A percentile compares a stretch with the other conserved stretches of the same genome.
Conservation (phyloP, 2,113 vertebrate species). For the Platanista minor region DNA sequence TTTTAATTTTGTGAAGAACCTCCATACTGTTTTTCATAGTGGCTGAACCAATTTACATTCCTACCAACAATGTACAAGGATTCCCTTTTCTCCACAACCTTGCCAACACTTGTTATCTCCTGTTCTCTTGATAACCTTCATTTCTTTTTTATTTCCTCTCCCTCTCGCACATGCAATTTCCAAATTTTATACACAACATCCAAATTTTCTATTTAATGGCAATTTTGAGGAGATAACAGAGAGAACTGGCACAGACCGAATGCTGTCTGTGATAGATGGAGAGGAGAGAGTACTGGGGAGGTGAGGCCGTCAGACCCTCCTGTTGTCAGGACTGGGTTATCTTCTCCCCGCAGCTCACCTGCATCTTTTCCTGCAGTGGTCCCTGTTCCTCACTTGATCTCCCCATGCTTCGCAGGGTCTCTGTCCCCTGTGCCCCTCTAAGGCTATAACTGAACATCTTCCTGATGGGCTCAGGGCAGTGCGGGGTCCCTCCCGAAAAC, state of each 20-base stretch:
- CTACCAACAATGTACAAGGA: neutral
- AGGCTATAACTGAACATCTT: neutral
- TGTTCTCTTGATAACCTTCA: neutral
- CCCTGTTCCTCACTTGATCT: neutral
- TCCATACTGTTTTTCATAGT: neutral
- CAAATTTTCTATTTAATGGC: neutral
- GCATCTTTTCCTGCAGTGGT: neutral
- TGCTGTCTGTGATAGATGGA: neutral
- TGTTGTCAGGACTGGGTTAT: neutral
- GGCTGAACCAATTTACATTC: neutral
- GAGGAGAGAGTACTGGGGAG: fast-evolving
- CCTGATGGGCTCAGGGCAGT: neutral
- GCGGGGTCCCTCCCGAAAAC: neutral
- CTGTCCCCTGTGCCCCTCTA: neutral
- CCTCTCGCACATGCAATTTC: neutral
- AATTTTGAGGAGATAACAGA: neutral
- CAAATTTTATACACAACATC: neutral
- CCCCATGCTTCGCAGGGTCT: neutral
- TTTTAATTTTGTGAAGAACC: neutral
- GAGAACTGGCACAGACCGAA: neutral
- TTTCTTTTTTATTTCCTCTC: neutral
- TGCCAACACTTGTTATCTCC: neutral
- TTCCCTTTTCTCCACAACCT: neutral
- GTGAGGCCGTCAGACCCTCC: neutral
- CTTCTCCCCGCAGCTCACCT: fast-evolving